Base-by-base conservation (phyloP, 2,888 invertebrate species). In the Synanthedon tipuliformis region DNA sequence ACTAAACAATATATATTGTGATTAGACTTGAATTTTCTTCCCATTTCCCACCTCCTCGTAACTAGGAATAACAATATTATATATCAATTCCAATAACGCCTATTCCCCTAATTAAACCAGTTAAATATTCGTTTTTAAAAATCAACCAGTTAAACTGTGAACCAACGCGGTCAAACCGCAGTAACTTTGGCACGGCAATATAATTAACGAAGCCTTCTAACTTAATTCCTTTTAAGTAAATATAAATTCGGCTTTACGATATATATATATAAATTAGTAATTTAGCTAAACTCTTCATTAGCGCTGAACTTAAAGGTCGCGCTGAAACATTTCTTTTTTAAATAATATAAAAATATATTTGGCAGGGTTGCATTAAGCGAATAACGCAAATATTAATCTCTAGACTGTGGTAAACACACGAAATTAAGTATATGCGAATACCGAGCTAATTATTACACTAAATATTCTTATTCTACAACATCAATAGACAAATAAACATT, bases 151-250 rank as follows among this genome's bases (percentile, higher is more conserved):
- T 10, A 34, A 34, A 34, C 34, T 34, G 34, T 34, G 34, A 13
- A 45, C 50, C 49, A 11, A 4, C 48, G 51, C 40, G 23, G 53
- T 52, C 27, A 18, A n/a, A 48, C 52, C 52, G 40, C 54, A 15
- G 49, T 16, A 61, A 63, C 61, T 77, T 78, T 78, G 78, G 78
- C 78, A 78, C 77, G 66, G 75, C 68, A 73, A 69, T 71, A 62
- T 63, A 67, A 66, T 59, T 57, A 63, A 16, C 12, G 23, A 45
- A 45, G 34, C 23, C 15, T 27, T 40, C 41, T 51, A 45, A 41
- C 18, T 41, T 23, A 45, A 13, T n/a, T n/a, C 15, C 18, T 41
- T 27, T 18, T 40, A 16, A 40, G 12, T 40, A 51, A 41, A 51
- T 41, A 18, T 51, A 51, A 51, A 51, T 51, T 51, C 51, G 51